phyloP scores from a whole-genome alignment of 2,113 vertebrate genomes.

The Etia nguti region DNA sequence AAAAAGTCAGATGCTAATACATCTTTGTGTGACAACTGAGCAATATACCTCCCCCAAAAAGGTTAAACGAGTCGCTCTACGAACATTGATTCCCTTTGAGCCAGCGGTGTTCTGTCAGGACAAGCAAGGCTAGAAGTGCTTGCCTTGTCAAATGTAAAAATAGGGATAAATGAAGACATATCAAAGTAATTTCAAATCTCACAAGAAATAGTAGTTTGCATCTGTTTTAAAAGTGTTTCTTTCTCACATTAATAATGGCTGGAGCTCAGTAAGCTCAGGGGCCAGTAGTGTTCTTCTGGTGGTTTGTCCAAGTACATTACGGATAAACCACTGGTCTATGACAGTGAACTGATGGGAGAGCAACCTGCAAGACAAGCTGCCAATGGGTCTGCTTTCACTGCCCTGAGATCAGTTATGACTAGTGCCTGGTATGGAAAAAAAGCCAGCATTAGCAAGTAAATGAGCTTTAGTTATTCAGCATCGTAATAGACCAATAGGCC shows the following conservation, averaged over 20 bases:
- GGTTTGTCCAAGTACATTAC: not conserved
- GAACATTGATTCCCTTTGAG: not conserved
- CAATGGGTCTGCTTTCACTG: not conserved
- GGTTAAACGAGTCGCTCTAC: not conserved
- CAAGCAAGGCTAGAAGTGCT: not conserved
- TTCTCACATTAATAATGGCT: not conserved
- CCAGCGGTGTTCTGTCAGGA: not conserved
- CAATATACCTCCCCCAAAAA: not conserved
- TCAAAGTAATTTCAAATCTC: not conserved
- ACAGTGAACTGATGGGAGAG: not conserved
- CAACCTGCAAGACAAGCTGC: not conserved
- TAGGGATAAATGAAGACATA: not conserved
- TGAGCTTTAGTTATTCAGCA: not conserved
- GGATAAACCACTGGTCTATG: not conserved
- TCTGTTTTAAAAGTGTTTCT: not conserved
- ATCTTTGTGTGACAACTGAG: not conserved
- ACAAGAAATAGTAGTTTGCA: not conserved
- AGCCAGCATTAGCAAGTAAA: not conserved
- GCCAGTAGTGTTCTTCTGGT: not conserved
- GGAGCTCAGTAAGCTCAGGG: not conserved
- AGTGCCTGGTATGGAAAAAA: not conserved
- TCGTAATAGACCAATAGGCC: not conserved
- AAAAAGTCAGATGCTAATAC: not conserved
- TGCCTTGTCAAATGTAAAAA: not conserved
- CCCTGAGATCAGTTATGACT: not conserved